A percentile compares a stretch with the other conserved stretches of the same genome.
Conservation (phyloP, 1,140 invertebrate genomes). For the Sminthurides bifidus region DNA sequence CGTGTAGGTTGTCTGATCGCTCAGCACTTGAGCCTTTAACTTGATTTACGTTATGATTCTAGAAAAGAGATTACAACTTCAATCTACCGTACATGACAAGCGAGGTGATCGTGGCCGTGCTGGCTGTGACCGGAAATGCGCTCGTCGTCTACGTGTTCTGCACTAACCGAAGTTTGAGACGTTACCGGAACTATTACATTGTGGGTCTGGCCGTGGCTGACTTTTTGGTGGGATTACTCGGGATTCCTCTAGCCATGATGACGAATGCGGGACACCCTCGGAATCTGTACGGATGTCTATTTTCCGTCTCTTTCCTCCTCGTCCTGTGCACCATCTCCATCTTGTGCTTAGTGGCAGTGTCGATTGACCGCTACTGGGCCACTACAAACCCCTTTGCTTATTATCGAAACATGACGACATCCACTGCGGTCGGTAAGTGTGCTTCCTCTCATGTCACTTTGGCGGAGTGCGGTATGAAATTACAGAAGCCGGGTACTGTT, state of each 20-base stretch:
- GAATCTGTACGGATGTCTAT: slow-evolving; percentile 60
- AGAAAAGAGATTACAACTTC: no score
- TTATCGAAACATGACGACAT: slow-evolving; percentile 68
- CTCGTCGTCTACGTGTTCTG: slow-evolving; percentile 73
- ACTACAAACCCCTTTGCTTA: slow-evolving; percentile 82
- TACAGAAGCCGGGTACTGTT: no score
- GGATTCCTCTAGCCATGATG: slow-evolving; percentile 75
- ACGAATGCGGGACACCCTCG: slow-evolving; percentile 59
- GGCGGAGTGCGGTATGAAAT: no score
- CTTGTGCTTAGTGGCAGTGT: slow-evolving; percentile 78
- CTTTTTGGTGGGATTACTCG: slow-evolving; percentile 52
- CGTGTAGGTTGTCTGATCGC: no score
- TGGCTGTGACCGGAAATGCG: slow-evolving; percentile 68
- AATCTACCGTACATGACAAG: slow-evolving; percentile 58
- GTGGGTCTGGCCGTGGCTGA: slow-evolving; percentile 76
- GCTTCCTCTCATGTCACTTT: no score
- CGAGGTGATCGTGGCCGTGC: slow-evolving; percentile 65
- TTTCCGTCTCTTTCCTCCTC: slow-evolving; percentile 72
- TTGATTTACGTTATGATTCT: no score
- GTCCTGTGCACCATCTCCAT: slow-evolving; percentile 85
- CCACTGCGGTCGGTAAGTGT: slow-evolving; percentile 62
- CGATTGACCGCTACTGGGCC: slow-evolving; percentile 82
- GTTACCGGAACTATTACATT: slow-evolving; percentile 83
- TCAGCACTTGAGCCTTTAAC: no score
- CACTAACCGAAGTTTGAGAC: slow-evolving; percentile 57